Conservation (phyloP, 2,888 invertebrate genomes). For the Platycheirus rosarum region DNA sequence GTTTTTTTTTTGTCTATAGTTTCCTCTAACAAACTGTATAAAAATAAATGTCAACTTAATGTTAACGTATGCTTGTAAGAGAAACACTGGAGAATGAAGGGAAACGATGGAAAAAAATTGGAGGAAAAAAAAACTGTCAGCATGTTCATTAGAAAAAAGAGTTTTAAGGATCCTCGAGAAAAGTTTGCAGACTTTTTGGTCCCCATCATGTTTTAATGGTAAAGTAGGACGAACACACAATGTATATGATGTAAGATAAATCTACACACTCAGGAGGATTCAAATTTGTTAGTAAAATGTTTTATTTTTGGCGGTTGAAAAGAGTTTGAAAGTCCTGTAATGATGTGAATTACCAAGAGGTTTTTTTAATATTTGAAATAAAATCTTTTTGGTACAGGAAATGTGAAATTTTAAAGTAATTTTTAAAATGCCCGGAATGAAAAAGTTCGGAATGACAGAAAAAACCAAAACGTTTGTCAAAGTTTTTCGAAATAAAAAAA, state of each 20-base stretch:
- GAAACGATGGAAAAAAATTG: too few species aligned
- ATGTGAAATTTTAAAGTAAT: too few species aligned
- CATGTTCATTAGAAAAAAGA: constrained; percentile 41
- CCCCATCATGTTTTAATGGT: neutral
- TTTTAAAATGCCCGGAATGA: too few species aligned
- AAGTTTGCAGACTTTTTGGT: constrained; percentile 50
- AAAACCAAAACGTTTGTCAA: too few species aligned
- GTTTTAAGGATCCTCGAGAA: constrained; percentile 40
- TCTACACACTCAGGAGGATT: neutral
- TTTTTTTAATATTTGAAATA: too few species aligned
- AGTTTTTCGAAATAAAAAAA: too few species aligned
- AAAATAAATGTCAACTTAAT: constrained; percentile 61
- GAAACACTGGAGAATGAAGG: constrained; percentile 2
- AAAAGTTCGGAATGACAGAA: too few species aligned
- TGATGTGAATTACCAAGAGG: neutral
- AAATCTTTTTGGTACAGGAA: too few species aligned
- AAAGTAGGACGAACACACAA: constrained; percentile 1
- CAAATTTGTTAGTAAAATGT: neutral
- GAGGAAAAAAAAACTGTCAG: constrained; percentile 34
- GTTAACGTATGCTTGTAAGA: constrained; percentile 49
- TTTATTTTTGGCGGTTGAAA: constrained; percentile 11
- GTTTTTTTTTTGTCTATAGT: too few species aligned
- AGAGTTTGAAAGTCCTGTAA: neutral
- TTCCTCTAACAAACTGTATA: neutral
- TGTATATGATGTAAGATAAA: neutral